phyloP scores from a whole-genome alignment of 2,888 invertebrate genomes.

The Gonocerus acuteangulatus region DNA sequence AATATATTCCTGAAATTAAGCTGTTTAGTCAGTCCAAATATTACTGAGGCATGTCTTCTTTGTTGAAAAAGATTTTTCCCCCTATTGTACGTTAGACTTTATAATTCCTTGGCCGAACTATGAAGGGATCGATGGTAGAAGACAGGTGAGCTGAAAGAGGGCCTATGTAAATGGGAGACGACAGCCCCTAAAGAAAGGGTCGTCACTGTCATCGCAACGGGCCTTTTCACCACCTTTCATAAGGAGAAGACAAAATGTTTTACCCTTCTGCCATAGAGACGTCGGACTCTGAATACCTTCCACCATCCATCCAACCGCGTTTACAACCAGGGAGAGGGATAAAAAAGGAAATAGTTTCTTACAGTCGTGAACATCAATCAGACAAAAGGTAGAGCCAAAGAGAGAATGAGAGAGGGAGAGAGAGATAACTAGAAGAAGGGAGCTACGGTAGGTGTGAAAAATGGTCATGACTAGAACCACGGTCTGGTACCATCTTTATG shows the following conservation, averaged over 20 bases:
- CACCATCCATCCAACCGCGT: slow-evolving; percentile 9
- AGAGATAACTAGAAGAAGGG: not conserved
- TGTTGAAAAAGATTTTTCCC: too few relatives aligned
- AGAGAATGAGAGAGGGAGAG: too few relatives aligned
- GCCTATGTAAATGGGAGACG: slow-evolving; percentile 10
- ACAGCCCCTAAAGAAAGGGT: not conserved
- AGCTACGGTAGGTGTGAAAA: slow-evolving; percentile 7
- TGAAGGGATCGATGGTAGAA: too few relatives aligned
- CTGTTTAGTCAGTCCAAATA: too few relatives aligned
- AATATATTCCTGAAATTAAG: too few relatives aligned
- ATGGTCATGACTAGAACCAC: too few relatives aligned
- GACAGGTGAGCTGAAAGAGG: too few relatives aligned
- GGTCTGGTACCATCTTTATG: slow-evolving; percentile 1
- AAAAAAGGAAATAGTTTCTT: not conserved
- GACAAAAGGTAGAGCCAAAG: not conserved
- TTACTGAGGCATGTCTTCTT: too few relatives aligned
- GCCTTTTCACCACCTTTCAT: slow-evolving; percentile 4
- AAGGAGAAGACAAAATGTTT: slow-evolving; percentile 4
- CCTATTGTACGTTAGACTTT: too few relatives aligned
- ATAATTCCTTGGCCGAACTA: too few relatives aligned
- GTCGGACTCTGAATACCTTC: not conserved
- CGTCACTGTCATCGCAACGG: not conserved
- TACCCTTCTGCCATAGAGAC: not conserved
- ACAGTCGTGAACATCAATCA: slow-evolving; percentile 15
- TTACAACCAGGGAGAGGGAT: not conserved